phyloP scores from a whole-genome alignment of 2,888 invertebrate genomes.

The Copidosoma aretas region DNA sequence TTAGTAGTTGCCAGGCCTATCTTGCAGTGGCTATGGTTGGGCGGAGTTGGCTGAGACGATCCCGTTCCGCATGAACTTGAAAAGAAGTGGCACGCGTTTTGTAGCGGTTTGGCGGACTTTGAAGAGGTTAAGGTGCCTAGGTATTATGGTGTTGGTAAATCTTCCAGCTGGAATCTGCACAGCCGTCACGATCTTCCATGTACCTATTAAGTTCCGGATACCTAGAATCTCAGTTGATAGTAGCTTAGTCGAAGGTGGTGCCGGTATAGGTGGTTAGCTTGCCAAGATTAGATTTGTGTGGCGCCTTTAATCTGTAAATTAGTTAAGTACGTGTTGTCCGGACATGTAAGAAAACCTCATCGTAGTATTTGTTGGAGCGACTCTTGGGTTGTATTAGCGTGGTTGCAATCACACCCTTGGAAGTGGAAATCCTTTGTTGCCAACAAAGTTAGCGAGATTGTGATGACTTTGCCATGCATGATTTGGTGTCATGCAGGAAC shows the following conservation, averaged over 20 bases:
- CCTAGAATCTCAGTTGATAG: not conserved
- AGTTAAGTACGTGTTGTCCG: not conserved
- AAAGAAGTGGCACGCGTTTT: not conserved
- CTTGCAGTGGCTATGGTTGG: too few species aligned
- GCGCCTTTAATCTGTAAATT: not conserved
- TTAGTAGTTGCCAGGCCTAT: too few species aligned
- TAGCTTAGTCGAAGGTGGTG: not conserved
- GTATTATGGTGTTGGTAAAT: not conserved
- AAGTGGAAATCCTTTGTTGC: slow-evolving; percentile 3
- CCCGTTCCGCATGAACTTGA: not conserved
- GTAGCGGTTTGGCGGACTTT: not conserved
- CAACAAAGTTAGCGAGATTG: not conserved
- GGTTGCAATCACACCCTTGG: not conserved
- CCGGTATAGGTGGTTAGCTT: not conserved
- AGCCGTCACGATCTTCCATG: not conserved
- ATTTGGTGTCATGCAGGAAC: not conserved
- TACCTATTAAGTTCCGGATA: not conserved
- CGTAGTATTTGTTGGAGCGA: not conserved
- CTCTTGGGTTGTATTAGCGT: not conserved
- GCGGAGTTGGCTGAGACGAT: too few species aligned
- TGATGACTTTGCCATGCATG: not conserved
- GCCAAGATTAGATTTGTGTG: slow-evolving; percentile 2
- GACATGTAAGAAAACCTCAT: not conserved
- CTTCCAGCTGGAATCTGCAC: not conserved
- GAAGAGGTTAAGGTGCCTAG: slow-evolving; percentile 3